Conservation (phyloP, 1,140 invertebrate genomes). For the Brachionus plicatilis region DNA sequence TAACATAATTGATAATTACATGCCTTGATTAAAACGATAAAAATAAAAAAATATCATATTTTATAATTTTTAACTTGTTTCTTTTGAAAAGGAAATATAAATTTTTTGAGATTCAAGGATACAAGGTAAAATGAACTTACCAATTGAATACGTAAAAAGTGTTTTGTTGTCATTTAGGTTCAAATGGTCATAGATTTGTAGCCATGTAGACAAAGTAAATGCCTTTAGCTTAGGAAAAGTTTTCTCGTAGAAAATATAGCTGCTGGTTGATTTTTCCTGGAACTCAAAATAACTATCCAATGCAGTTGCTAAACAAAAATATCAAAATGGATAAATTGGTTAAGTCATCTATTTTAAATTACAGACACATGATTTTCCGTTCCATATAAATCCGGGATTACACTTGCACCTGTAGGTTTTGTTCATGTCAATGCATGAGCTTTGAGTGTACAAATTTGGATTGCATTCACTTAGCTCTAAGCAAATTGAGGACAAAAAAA, state of each 20-base stretch:
- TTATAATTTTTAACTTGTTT: too few species aligned
- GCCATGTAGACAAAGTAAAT: slow-evolving; percentile 52
- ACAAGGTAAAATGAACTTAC: neutral
- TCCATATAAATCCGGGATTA: slow-evolving; percentile 55
- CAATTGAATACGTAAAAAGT: slow-evolving; percentile 39
- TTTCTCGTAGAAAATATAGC: slow-evolving; percentile 51
- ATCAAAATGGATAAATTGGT: neutral
- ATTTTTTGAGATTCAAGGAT: too few species aligned
- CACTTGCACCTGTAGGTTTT: slow-evolving; percentile 54
- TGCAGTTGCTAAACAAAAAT: slow-evolving; percentile 48
- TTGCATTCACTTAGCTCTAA: neutral
- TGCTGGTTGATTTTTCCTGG: slow-evolving; percentile 42
- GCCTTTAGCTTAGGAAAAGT: slow-evolving; percentile 48
- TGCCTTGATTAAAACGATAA: too few species aligned
- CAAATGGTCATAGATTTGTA: slow-evolving; percentile 43
- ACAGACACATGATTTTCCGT: slow-evolving; percentile 55
- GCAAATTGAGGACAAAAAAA: neutral
- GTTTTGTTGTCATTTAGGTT: slow-evolving; percentile 46
- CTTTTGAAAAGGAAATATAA: too few species aligned
- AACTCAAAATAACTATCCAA: slow-evolving; percentile 53
- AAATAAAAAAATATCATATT: too few species aligned
- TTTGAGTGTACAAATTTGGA: neutral
- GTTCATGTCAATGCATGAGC: slow-evolving; percentile 50
- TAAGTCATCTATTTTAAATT: slow-evolving; percentile 40
- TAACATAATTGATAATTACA: too few species aligned